These are phyloP conservation scores for Ptychodera flava DNA, from an alignment of 35 echinoderm and acorn worm genomes.

Conservation along the genomic window DNA sequence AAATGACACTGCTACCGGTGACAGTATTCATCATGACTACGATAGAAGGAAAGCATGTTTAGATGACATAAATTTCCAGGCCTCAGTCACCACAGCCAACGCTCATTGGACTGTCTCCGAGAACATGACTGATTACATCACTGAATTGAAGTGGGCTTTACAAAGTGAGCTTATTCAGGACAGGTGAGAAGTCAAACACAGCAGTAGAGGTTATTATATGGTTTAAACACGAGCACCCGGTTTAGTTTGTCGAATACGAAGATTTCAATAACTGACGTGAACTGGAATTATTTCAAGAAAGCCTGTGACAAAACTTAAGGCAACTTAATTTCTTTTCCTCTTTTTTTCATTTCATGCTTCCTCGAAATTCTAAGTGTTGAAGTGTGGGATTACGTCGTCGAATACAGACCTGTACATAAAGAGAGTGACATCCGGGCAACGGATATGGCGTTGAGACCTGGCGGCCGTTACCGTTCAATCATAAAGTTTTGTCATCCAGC, in stretches of 20 bases:
- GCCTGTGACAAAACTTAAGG: too few species aligned
- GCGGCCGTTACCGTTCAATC: not conserved
- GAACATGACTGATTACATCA: not conserved
- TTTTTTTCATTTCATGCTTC: too few species aligned
- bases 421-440: not conserved
- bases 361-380: too few species aligned
- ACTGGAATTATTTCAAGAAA: too few species aligned
- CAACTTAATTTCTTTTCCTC: too few species aligned
- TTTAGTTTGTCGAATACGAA: too few species aligned
- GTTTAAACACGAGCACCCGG: too few species aligned
- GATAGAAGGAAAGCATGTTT: not conserved
- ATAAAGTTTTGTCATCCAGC: conserved; percentile 13
- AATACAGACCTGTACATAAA: conserved; percentile 7
- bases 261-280: too few species aligned
- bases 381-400: not conserved
- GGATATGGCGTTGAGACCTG: conserved; percentile 21
- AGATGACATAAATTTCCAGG: not conserved
- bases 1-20: too few species aligned
- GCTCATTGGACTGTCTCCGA: not conserved
- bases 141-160: not conserved
- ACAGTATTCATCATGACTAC: not conserved
- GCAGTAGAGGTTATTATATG: too few species aligned
- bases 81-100: not conserved
- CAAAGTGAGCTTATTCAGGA: not conserved
- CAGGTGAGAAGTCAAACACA: not conserved